These are phyloP conservation scores for Trichogramma dendrolimi DNA, from an alignment of 2,888 invertebrate genomes.

Conservation along the genomic window DNA sequence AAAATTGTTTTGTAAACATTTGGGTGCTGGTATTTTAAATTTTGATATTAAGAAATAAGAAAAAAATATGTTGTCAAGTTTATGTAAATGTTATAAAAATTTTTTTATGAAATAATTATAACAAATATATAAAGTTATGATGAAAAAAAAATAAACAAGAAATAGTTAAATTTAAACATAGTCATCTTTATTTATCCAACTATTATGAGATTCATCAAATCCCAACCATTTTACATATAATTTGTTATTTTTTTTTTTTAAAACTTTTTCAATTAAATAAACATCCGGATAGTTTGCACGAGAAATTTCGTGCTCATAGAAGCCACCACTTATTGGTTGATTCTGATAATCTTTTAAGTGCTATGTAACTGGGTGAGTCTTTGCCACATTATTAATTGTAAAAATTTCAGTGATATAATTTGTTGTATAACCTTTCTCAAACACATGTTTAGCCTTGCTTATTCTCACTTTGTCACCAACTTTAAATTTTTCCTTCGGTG, in stretches of 20 bases:
- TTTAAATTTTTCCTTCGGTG: not conserved
- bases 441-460: conserved; percentile 25
- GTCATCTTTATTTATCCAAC: conserved; percentile 1
- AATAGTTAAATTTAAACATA: no score
- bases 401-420: conserved; percentile 45
- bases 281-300: conserved; percentile 33
- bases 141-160: no score
- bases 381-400: conserved; percentile 29
- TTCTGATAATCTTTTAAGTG: conserved; percentile 28
- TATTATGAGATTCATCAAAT: conserved; percentile 25
- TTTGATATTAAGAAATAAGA: no score
- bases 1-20: no score
- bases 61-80: no score
- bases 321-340: conserved; percentile 36
- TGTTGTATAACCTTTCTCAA: conserved; percentile 38
- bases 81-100: no score
- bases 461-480: not conserved
- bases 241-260: conserved; percentile 30
- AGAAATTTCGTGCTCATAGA: conserved; percentile 38
- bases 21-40: no score
- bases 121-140: no score
- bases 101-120: no score
- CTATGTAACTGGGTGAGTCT: conserved; percentile 15
- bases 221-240: conserved; percentile 18
- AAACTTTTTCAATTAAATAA: conserved; percentile 37